Evolutionary conservation across 2,888 invertebrate genomes (phyloP), one percentile per base, ranked within the genome.

Genomic region (Cataglyphis albicans): DNA sequence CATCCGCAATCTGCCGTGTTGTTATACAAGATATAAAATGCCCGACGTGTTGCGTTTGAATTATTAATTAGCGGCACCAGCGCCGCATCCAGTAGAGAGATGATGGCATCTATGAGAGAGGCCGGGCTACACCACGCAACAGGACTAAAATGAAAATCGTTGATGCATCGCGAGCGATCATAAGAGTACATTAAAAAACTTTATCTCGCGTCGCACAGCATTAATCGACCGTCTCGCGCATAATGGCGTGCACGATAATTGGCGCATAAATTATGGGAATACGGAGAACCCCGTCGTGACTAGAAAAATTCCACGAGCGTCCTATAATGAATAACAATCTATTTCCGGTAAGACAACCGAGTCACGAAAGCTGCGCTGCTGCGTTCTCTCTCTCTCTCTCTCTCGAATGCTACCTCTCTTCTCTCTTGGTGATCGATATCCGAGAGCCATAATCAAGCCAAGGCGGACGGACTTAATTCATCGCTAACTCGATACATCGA

Each of bases 401-500:
- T 21, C n/a, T 61, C n/a, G 64, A 72, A n/a, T 38, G n/a, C 25
- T 55, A 61, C 48, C 64, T 61, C 32, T 68, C 72, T 80, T 83
- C 80, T 4, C 15, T 15, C 44, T n/a, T n/a, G n/a, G 1, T 52
- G 75, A 84, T 85, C 85, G 85, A 89, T 90, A 90, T 86, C 85
- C 84, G 85, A 80, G 78, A 85, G 89, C 84, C 80, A 89, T 90
- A 90, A 90, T 89, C 86, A 87, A 89, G 89, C 86, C 81, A 83
- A 83, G 86, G 84, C 85, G 89, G 87, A 89, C 85, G 86, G 83
- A 86, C 88, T 89, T 90, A 91, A 92, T 90, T 90, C 89, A 86
- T 88, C 84, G 88, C 88, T 90, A 91, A 91, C 90, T 92, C 90
- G 93, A 92, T 93, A 91, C 91, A 93, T 91, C 88, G 90, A 87